A percentile compares a stretch with the other conserved stretches of the same genome.
Conservation (phyloP, 2,797 vertebrate species). For the Nothura maculosa region DNA sequence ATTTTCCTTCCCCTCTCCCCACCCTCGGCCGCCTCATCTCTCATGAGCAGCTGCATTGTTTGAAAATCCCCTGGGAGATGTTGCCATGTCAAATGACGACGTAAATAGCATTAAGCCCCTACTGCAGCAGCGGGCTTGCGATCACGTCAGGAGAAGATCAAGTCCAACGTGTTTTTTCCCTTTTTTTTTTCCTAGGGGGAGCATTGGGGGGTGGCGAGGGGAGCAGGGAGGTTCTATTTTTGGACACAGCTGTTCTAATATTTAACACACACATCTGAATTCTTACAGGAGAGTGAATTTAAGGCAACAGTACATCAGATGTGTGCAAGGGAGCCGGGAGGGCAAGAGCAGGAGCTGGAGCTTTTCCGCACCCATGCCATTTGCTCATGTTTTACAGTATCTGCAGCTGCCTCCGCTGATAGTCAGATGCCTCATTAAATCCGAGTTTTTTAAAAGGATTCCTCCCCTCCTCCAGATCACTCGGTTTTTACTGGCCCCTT, state of each 20-base stretch:
- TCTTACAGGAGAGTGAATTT: conserved; percentile 40
- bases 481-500: not conserved
- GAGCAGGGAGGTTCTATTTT: conserved; percentile 57
- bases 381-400: not conserved
- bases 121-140: conserved; percentile 68
- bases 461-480: not conserved
- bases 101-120: conserved; percentile 76
- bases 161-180: conserved; percentile 45
- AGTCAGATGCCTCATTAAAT: not conserved
- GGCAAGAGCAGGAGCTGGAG: not conserved
- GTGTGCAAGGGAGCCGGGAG: rapidly evolving
- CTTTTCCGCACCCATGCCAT: not conserved
- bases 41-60: conserved; percentile 72
- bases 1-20: conserved; percentile 23
- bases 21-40: conserved; percentile 59
- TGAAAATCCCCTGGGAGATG: conserved; percentile 72
- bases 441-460: not conserved
- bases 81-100: conserved; percentile 75
- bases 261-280: conserved; percentile 38
- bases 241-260: conserved; percentile 57
- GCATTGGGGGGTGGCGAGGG: not conserved
- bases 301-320: not conserved
- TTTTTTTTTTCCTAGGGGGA: not conserved
- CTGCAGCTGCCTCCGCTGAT: not conserved
- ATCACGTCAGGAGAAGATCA: conserved; percentile 74